Base-by-base conservation (phyloP, 2,797 vertebrate genomes). In the Borostomias antarcticus region DNA sequence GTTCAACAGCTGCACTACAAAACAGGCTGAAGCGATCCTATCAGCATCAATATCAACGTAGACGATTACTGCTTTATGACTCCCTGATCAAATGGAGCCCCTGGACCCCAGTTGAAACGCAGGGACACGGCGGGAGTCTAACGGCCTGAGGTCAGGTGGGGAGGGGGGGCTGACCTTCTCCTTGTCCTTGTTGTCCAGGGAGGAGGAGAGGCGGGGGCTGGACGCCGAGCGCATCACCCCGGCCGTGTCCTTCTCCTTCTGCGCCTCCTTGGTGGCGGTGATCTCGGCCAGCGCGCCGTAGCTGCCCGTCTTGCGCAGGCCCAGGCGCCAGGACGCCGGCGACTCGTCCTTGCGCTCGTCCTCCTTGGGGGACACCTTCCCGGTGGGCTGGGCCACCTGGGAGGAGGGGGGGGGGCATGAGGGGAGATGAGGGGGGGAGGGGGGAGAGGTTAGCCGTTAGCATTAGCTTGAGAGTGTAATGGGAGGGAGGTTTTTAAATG, bases 221-320 rank as follows among this genome's bases (percentile, higher is more conserved):
- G 98, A 99, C 63, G 98, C 98, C 0, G 98, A 99, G 62, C 98
- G 96, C 92, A 98, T 98, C 75, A 99, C 96, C 29, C 98, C 98
- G 1, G 94, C 86, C 2, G 89, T 91, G 74, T 98, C 97, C 81
- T 96, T 98, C 81, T 98, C 97, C 85, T 95, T 95, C 86, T 96
- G 97, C 50, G 95, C 93, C 82, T 99, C 98, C 90, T 98, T 98
- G 64, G 96, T 91, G 78, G 96, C 94, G n/a, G 96, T 95, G 82
- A 98, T 99, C 87, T 99, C 98, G 0, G 97, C 95, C 69, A 99
- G 92, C 0, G 98, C 96, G 4, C 96, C 97, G 0, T 97, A 98
- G 85, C 98, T 99, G 85, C 96, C 97, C 0, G 97, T 99, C 90
- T 99, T 99, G 69, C 97, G 93, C 81, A 99, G 91, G 71, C 96